phyloP scores from a whole-genome alignment of 2,888 invertebrate genomes.

The Chaitophorus viminalis region DNA sequence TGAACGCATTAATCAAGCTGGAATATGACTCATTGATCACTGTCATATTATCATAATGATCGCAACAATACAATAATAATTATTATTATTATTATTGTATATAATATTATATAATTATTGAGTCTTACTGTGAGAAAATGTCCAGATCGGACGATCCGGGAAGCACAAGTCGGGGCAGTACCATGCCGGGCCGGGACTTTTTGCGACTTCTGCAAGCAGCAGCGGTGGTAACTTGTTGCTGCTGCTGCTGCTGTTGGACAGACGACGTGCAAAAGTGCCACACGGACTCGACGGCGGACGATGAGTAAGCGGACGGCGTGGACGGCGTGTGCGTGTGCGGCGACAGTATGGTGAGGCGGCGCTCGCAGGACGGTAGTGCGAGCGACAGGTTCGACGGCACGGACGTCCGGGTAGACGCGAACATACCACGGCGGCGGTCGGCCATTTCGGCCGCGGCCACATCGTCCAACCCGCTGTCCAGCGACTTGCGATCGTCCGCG shows the following conservation, averaged over 20 bases:
- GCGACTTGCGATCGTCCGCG: slow-evolving; percentile 60
- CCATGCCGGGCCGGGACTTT: slow-evolving; percentile 73
- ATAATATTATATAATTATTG: no score
- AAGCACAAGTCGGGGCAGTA: slow-evolving; percentile 79
- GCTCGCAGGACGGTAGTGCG: slow-evolving; percentile 73
- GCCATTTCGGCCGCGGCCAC: slow-evolving; percentile 70
- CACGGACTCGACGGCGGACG: background rate
- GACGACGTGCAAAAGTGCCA: slow-evolving; percentile 64
- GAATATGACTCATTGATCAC: no score
- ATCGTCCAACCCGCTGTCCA: slow-evolving; percentile 70
- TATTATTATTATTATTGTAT: no score
- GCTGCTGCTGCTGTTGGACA: slow-evolving; percentile 61
- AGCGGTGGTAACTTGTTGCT: slow-evolving; percentile 63
- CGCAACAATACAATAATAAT: background rate
- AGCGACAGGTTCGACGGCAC: slow-evolving; percentile 77
- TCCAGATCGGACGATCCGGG: slow-evolving; percentile 77
- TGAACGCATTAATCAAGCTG: no score
- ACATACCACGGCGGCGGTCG: slow-evolving; percentile 75
- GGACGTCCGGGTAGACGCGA: slow-evolving; percentile 68
- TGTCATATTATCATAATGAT: no score
- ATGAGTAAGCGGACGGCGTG: slow-evolving; percentile 62
- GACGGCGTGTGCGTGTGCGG: slow-evolving; percentile 72
- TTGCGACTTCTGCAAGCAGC: slow-evolving; percentile 73
- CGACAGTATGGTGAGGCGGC: slow-evolving; percentile 81
- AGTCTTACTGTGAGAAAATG: slow-evolving; percentile 73